A percentile compares a stretch with the other conserved stretches of the same genome.
phyloP scores from a whole-genome alignment of 2,888 invertebrate species.

The Tetrapedia diversipes region DNA sequence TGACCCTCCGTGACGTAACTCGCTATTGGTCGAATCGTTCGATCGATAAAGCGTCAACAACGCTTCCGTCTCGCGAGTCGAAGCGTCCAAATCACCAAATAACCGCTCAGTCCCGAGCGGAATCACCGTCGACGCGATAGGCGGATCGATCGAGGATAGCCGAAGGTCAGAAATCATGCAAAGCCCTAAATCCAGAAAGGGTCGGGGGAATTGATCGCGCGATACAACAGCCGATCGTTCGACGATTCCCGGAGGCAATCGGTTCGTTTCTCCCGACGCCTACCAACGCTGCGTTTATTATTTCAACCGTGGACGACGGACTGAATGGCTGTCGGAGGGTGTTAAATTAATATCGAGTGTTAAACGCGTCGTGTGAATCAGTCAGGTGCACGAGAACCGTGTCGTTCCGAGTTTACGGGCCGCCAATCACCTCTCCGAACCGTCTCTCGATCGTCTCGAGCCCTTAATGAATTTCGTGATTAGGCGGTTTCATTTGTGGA shows the following conservation, averaged over 20 bases:
- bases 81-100: not conserved
- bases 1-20: conserved; percentile 11
- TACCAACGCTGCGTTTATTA: conserved; percentile 62
- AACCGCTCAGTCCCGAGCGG: not conserved
- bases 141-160: not conserved
- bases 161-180: conserved; percentile 4
- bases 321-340: conserved; percentile 57
- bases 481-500: conserved; percentile 71
- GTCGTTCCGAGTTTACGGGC: conserved; percentile 58
- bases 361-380: conserved; percentile 79
- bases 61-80: not conserved
- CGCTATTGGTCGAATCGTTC: not conserved
- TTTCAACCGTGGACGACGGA: conserved; percentile 58
- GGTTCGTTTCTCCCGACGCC: conserved; percentile 19
- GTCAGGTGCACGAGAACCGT: conserved; percentile 77
- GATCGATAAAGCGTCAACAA: not conserved
- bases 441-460: conserved; percentile 44
- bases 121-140: not conserved
- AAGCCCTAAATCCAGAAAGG: conserved; percentile 23
- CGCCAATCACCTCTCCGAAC: conserved; percentile 26
- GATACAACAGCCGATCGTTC: conserved; percentile 1
- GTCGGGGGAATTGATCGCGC: conserved; percentile 25
- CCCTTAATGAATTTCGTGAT: conserved; percentile 76
- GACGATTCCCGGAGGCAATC: conserved; percentile 36
- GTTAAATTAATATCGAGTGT: conserved; percentile 74